Conservation (phyloP, 2,888 invertebrate genomes). For the Nomada goodeniana region DNA sequence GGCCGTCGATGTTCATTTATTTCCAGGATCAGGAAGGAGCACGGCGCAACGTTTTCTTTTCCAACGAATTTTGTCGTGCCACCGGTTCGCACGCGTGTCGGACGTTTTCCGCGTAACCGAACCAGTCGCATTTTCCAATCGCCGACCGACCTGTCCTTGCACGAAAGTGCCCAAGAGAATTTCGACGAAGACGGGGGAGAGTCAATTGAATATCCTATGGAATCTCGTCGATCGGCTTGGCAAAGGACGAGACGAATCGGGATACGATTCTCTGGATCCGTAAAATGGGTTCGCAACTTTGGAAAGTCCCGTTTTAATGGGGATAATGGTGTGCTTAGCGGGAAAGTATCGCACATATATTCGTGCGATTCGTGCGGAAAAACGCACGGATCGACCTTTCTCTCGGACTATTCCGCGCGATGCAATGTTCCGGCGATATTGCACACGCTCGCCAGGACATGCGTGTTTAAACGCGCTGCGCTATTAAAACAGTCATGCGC, state of each 20-base stretch:
- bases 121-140: slow-evolving; percentile 2
- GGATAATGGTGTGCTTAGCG: background rate
- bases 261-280: background rate
- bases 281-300: no score
- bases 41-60: slow-evolving; percentile 21
- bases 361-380: slow-evolving; percentile 4
- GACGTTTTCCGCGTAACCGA: slow-evolving; percentile 18
- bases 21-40: slow-evolving; percentile 54
- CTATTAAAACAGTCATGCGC: slow-evolving; percentile 13
- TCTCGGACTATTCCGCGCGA: slow-evolving; percentile 12
- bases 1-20: slow-evolving; percentile 44
- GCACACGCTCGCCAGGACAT: slow-evolving; percentile 1
- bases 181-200: background rate
- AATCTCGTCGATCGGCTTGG: background rate
- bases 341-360: background rate
- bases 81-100: slow-evolving; percentile 12
- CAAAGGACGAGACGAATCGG: background rate
- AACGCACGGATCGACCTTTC: slow-evolving; percentile 21
- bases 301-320: slow-evolving; percentile 6
- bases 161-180: background rate
- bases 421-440: slow-evolving; percentile 7
- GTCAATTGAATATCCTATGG: background rate
- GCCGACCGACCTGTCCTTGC: slow-evolving; percentile 1
- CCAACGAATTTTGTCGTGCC: background rate
- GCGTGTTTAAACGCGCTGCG: background rate